Evolutionary conservation across 2,113 vertebrate genomes (phyloP), one percentile per base, ranked within the genome.

Genomic region (Phoenicopterus ruber): DNA sequence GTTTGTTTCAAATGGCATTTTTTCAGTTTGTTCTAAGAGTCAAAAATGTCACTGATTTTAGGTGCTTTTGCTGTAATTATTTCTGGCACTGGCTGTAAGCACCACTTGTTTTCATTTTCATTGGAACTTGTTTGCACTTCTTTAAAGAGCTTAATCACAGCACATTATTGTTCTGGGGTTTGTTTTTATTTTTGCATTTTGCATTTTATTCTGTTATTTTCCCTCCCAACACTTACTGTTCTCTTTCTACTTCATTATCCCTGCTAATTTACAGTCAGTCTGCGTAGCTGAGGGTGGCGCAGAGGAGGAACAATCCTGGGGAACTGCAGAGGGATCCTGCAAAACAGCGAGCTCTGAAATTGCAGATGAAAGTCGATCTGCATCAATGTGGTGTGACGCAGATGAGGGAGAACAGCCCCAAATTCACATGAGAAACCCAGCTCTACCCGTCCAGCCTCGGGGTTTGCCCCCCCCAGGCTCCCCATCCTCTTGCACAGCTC

Each of bases 391-490:
- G 26, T 4, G 25, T 7, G 20, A 40, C 2, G 5, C 42, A 20
- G 10, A 0, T 2, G 19, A 58, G 31, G 52, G 11, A 42, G 31
- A 31, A 13, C 44, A 24, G 49, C 28, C 59, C 59, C 40, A 14
- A 31, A n/a, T 20, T 17, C 52, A 10, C 1, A 2, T 2, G 7
- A 1, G 2, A 25, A 57, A 34, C 42, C 44, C 42, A 8, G 19
- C 58, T 42, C 42, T 25, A 17, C 32, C 26, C 7, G 0, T 3
- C 14, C 31, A 24, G 55, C 36, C 11, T 6, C 1, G 10, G 29
- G 44, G 24, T 7, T 22, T 11, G 36, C 24, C 11, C 80, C n/a
- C 1, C 0, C 15, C 49, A 7, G 62, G 40, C 24, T 42, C 36
- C 47, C 47, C 17, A 6, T 26, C 31, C 38, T 13, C 44, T 15